A percentile compares a stretch with the other conserved stretches of the same genome.
phyloP scores from a whole-genome alignment of 1,140 invertebrate genomes.

The Bactericera cockerelli region DNA sequence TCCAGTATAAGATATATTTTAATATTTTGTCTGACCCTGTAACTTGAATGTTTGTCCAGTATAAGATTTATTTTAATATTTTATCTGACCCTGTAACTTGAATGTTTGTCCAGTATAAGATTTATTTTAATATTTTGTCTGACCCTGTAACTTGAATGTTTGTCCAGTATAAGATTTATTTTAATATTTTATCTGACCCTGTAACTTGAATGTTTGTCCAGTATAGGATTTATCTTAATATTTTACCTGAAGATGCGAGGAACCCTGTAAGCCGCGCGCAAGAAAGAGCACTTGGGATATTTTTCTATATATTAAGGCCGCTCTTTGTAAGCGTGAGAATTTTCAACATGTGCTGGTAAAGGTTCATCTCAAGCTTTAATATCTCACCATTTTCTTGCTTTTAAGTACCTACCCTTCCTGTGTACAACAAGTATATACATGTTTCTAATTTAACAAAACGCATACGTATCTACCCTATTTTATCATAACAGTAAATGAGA shows the following conservation, averaged over 20 bases:
- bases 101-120: too few species aligned
- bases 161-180: too few species aligned
- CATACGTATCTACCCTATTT: background rate
- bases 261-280: background rate
- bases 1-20: too few species aligned
- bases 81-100: too few species aligned
- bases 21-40: too few species aligned
- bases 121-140: too few species aligned
- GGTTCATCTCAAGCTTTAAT: background rate
- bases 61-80: too few species aligned
- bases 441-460: slow-evolving; percentile 7
- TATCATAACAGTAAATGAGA: background rate
- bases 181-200: too few species aligned
- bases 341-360: background rate
- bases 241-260: background rate
- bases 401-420: background rate
- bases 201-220: too few species aligned
- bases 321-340: slow-evolving; percentile 4
- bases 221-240: too few species aligned
- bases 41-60: too few species aligned
- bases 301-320: slow-evolving; percentile 2
- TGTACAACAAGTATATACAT: background rate
- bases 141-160: too few species aligned
- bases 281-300: slow-evolving; percentile 9
- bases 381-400: background rate